These are phyloP conservation scores for Cinclus cinclus DNA, from an alignment of 2,113 vertebrate genomes.

Conservation along the genomic window DNA sequence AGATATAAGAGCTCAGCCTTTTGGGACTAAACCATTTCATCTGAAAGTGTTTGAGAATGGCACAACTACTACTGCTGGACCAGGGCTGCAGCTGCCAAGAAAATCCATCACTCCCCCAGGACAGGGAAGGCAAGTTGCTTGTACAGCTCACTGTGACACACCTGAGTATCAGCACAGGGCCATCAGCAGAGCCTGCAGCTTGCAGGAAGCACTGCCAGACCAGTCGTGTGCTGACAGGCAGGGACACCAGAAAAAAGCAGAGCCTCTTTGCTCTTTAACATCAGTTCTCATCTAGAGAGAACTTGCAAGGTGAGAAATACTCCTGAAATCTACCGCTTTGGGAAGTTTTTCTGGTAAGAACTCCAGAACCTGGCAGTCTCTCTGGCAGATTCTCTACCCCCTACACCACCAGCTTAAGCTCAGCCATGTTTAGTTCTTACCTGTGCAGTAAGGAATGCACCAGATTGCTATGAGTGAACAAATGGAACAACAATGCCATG, in stretches of 20 bases:
- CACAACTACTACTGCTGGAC: background rate
- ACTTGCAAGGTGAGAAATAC: accelerated
- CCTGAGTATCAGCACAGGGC: background rate
- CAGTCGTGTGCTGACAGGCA: background rate
- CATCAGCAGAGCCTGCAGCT: background rate
- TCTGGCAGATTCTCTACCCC: background rate
- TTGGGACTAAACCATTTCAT: background rate
- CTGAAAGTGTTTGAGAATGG: background rate
- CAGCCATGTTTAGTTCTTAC: background rate
- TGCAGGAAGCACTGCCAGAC: background rate
- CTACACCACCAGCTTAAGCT: background rate
- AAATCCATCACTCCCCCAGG: accelerated
- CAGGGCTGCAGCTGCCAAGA: background rate
- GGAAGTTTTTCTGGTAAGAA: background rate
- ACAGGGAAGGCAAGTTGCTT: background rate
- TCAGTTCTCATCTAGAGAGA: background rate
- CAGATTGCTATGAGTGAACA: background rate
- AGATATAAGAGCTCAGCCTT: background rate
- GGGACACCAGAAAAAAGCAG: background rate
- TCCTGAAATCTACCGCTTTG: background rate
- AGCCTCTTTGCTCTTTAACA: background rate
- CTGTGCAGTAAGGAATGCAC: background rate
- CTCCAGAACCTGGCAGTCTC: background rate
- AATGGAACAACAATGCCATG: background rate
- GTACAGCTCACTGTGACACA: background rate